A percentile compares a stretch with the other conserved stretches of the same genome.
phyloP scores from a whole-genome alignment of 2,888 invertebrate species.

The Dexiosoma caninum region DNA sequence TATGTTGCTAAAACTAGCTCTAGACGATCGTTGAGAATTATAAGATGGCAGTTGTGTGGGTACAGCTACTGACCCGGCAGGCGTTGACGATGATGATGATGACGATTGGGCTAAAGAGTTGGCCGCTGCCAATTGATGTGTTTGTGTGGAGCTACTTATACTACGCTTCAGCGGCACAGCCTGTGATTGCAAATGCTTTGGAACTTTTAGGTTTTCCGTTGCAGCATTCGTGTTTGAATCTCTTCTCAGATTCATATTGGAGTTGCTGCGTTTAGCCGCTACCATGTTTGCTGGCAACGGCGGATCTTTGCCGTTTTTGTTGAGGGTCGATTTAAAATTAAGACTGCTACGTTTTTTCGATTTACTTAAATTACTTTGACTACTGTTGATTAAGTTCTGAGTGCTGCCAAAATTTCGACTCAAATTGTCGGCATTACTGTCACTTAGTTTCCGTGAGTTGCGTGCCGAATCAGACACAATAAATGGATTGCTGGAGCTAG shows the following conservation, averaged over 20 bases:
- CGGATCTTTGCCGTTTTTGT: constrained; percentile 72
- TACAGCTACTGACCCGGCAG: constrained; percentile 27
- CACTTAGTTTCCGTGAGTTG: constrained; percentile 71
- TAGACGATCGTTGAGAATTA: constrained; percentile 67
- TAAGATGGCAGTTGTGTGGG: constrained; percentile 64
- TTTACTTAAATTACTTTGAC: constrained; percentile 75
- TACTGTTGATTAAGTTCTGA: constrained; percentile 76
- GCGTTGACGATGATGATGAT: constrained; percentile 58
- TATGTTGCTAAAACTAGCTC: constrained; percentile 76
- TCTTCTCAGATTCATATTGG: constrained; percentile 75
- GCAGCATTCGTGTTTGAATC: constrained; percentile 68
- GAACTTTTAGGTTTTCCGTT: constrained; percentile 42
- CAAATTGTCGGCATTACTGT: constrained; percentile 71
- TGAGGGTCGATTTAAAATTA: constrained; percentile 72
- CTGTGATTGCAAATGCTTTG: constrained; percentile 57
- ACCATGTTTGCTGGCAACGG: constrained; percentile 63
- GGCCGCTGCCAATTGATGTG: constrained; percentile 55
- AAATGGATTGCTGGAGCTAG: constrained; percentile 74
- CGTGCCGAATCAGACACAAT: constrained; percentile 66
- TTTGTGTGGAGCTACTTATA: constrained; percentile 65
- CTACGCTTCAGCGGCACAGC: constrained; percentile 52
- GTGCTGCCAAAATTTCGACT: constrained; percentile 77
- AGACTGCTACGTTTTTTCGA: constrained; percentile 77
- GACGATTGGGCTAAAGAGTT: constrained; percentile 62
- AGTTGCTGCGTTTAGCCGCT: constrained; percentile 71